phyloP scores from a whole-genome alignment of 1,140 invertebrate species.

The Zaprionus ghesquierei region DNA sequence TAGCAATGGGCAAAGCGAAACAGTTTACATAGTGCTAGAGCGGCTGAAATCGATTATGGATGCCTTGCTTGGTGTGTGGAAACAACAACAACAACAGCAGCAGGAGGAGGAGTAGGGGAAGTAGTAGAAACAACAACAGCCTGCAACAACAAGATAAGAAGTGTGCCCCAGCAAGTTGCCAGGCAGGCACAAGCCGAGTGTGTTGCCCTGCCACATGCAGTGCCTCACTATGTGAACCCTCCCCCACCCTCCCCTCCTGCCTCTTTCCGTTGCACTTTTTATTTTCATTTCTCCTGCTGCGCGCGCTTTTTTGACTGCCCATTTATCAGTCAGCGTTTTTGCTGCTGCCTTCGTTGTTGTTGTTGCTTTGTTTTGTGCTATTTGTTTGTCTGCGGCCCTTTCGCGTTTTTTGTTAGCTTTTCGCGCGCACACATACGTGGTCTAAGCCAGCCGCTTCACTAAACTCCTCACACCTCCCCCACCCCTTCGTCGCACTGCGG shows the following conservation, averaged over 20 bases:
- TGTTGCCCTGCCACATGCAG: neutral
- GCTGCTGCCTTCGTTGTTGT: constrained; percentile 7
- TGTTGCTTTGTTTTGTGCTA: constrained; percentile 34
- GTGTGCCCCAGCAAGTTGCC: constrained; percentile 56
- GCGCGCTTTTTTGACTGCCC: constrained; percentile 43
- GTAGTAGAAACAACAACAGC: neutral
- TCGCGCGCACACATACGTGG: constrained; percentile 50
- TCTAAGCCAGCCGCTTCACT: no score
- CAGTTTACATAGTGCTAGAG: neutral
- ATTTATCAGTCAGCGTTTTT: constrained; percentile 64
- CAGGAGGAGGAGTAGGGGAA: constrained; percentile 46
- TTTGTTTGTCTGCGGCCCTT: constrained; percentile 34
- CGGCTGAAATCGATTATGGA: constrained; percentile 26
- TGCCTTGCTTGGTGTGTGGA: constrained; percentile 12
- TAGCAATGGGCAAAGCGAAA: neutral
- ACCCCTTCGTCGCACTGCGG: neutral
- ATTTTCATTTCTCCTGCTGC: constrained; percentile 14
- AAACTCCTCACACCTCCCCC: neutral
- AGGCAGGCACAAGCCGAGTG: constrained; percentile 1
- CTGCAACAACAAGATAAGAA: constrained; percentile 52
- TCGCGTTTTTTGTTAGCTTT: constrained; percentile 65
- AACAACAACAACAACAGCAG: constrained; percentile 40
- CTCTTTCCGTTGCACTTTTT: constrained; percentile 4
- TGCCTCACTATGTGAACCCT: neutral
- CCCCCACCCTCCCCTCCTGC: neutral